Base-by-base conservation (phyloP, 2,797 vertebrate species). In the Vespertilio murinus region DNA sequence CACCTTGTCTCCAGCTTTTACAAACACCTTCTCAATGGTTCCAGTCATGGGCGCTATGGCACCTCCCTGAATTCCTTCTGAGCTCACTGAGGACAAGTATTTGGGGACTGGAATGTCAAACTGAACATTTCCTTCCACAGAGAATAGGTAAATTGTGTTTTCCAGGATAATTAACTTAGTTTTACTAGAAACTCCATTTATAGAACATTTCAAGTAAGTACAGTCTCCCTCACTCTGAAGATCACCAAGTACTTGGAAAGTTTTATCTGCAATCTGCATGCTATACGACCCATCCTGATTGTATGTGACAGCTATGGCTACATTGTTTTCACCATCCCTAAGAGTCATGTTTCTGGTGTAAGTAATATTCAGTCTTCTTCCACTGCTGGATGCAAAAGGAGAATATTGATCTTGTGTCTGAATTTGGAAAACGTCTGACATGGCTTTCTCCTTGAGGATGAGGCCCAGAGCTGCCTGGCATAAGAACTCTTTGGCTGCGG, bases 21-120 rank as follows among this genome's bases (percentile, higher is more conserved):
- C 99, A 80, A 99, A 98, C n/a, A 99, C 99, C 99, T 99, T 99
- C 98, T 99, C 99, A 85, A 99, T 98, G 49, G 99, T 99, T 94
- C 99, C 99, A 0, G 99, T 99, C 99, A 99, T 99, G 70, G 99
- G 99, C 0, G 99, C 99, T 65, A 99, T 93, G 0, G 99, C 98
- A 22, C 98, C 98, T 2, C 98, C 98, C 59, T 98, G 99, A 33
- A 96, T 92, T 69, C 97, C 98, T 5, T 97, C 96, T 6, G 98
- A 97, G 74, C 98, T 98, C 86, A 97, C 97, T 17, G 98, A 98
- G 30, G 98, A 99, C 95, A 99, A 98, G 95, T 99, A 98, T 95
- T 99, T 99, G 13, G 99, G 99, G 52, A 99, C 98, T 0, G 99
- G 99, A 42, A 99, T 96, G 8, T 97, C 98, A 88, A 99, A 95